These are phyloP conservation scores for Columba guinea DNA, from an alignment of 2,797 vertebrate species.

Conservation along the genomic window DNA sequence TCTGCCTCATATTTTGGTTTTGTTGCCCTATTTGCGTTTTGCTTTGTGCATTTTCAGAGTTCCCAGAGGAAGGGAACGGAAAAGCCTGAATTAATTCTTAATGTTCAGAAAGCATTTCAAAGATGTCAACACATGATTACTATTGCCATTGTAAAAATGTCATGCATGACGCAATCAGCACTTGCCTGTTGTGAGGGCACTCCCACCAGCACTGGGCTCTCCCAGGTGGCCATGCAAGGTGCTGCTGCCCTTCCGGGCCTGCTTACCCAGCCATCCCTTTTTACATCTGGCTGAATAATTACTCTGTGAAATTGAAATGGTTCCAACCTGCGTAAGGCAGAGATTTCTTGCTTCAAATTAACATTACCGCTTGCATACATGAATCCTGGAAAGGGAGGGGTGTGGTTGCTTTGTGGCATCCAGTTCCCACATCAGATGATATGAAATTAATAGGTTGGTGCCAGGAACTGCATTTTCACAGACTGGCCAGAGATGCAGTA, in stretches of 20 bases:
- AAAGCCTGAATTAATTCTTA: background rate
- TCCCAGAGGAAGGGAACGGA: background rate
- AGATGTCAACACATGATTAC: background rate
- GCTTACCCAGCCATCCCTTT: background rate
- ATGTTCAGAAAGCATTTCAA: background rate
- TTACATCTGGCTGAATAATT: background rate
- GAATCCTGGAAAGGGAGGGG: background rate
- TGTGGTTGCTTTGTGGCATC: background rate
- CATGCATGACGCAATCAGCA: background rate
- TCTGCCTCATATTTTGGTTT: background rate
- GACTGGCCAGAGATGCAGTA: accelerated
- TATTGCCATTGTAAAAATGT: background rate
- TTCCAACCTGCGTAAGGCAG: background rate
- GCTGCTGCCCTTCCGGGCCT: background rate
- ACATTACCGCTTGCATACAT: background rate
- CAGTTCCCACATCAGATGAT: background rate
- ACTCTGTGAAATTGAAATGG: background rate
- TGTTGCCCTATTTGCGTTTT: background rate
- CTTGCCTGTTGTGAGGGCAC: accelerated
- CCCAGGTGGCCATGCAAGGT: background rate
- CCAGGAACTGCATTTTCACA: background rate
- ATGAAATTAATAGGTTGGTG: background rate
- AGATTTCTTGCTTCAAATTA: background rate
- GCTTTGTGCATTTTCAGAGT: background rate
- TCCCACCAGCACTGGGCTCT: background rate